phyloP scores from a whole-genome alignment of 2,888 invertebrate genomes.

The Stomorhina lunata region DNA sequence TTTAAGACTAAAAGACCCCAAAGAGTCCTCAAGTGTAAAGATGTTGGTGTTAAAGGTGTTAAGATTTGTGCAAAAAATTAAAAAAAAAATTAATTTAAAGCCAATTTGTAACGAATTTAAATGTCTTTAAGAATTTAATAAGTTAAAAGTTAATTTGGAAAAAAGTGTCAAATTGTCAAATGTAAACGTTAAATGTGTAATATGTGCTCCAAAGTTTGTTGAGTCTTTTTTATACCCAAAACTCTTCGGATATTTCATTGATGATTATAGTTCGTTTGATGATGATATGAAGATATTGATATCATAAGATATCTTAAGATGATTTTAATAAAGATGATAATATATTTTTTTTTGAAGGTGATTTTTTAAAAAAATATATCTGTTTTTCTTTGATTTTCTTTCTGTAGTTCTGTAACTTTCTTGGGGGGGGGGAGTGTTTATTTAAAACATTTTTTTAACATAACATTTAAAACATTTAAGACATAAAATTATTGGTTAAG shows the following conservation, averaged over 20 bases:
- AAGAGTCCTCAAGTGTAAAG: slow-evolving; percentile 10
- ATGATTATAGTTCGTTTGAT: slow-evolving; percentile 12
- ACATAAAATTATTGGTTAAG: slow-evolving; percentile 1
- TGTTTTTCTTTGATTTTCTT: no score
- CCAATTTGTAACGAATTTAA: slow-evolving; percentile 22
- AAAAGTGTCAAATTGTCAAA: no score
- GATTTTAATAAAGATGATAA: slow-evolving; percentile 1
- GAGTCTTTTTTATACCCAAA: slow-evolving; percentile 64
- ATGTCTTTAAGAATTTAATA: no score
- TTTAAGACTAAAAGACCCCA: background rate
- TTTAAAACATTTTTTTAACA: background rate
- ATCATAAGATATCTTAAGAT: background rate
- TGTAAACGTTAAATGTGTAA: no score
- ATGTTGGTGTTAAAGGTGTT: background rate
- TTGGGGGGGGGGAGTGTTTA: background rate
- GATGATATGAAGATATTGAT: background rate
- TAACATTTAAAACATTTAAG: no score
- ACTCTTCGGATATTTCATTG: slow-evolving; percentile 46
- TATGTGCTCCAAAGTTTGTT: slow-evolving; percentile 39
- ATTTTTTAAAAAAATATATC: no score
- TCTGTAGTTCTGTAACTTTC: slow-evolving; percentile 8
- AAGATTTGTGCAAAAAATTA: slow-evolving; percentile 16
- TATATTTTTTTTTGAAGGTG: no score
- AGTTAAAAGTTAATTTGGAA: no score
- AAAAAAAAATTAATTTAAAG: slow-evolving; percentile 4